Conservation (phyloP, 2,113 vertebrate genomes). For the Elaphurus davidianus region DNA sequence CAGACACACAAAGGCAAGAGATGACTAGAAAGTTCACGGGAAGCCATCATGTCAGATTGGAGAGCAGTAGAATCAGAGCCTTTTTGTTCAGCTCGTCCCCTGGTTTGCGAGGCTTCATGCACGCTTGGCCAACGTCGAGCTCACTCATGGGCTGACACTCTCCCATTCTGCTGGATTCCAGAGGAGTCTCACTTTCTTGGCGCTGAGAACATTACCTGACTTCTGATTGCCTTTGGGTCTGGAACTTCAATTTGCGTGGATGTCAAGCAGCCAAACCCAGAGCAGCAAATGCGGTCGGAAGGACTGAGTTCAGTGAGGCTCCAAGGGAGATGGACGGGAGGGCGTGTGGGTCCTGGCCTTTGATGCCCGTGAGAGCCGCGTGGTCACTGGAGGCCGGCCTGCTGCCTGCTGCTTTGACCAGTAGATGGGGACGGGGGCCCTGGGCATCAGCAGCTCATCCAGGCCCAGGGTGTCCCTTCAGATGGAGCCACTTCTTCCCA, state of each 20-base stretch:
- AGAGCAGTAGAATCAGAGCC: background rate
- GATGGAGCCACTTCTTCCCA: too few species aligned
- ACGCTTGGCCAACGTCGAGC: background rate
- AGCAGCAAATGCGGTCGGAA: background rate
- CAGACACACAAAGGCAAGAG: background rate
- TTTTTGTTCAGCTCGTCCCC: background rate
- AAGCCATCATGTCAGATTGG: background rate
- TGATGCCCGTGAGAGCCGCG: rapidly evolving
- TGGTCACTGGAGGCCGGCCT: background rate
- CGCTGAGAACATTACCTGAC: background rate
- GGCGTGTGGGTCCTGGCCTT: too few species aligned
- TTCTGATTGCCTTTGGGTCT: background rate
- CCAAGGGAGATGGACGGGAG: background rate
- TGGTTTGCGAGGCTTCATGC: background rate
- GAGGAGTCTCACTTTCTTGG: conserved; percentile 44
- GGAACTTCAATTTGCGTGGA: conserved; percentile 5
- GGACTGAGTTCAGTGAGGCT: background rate
- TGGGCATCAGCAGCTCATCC: background rate
- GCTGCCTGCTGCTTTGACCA: background rate
- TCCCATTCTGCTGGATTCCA: background rate
- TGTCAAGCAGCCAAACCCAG: background rate
- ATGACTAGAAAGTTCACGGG: background rate
- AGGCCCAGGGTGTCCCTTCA: background rate
- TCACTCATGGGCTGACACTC: background rate
- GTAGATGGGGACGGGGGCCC: too few species aligned